These are phyloP conservation scores for Drosophila fulvimacula DNA, from an alignment of 2,888 invertebrate genomes.

Conservation along the genomic window DNA sequence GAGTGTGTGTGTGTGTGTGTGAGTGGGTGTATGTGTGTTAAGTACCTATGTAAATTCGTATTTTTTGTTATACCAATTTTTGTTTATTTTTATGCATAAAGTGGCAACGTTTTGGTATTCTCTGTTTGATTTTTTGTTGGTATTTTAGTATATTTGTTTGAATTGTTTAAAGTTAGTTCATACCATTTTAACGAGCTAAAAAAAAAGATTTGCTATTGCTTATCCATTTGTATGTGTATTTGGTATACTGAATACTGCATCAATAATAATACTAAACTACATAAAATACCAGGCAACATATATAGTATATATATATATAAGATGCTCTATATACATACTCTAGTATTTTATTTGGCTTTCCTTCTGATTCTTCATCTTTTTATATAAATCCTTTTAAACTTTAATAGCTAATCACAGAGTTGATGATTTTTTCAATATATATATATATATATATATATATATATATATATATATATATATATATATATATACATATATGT, in stretches of 20 bases:
- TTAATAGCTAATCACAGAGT: conserved; percentile 83
- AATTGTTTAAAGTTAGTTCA: conserved; percentile 2
- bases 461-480: conserved; percentile 49
- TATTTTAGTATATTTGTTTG: conserved; percentile 15
- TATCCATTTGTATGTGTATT: conserved; percentile 46
- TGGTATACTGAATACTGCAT: conserved; percentile 42
- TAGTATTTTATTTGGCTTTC: conserved; percentile 1
- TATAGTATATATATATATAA: conserved; percentile 18
- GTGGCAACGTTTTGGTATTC: conserved; percentile 9
- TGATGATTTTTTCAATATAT: conserved; percentile 69
- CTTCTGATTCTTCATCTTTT: conserved; percentile 13
- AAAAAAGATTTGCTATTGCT: conserved; percentile 61
- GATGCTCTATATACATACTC: conserved; percentile 30
- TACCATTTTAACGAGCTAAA: conserved; percentile 61
- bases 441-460: not conserved
- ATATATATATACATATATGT: conserved; percentile 57
- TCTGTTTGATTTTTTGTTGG: not conserved
- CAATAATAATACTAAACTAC: conserved; percentile 44
- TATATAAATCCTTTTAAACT: conserved; percentile 59
- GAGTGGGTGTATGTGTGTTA: conserved; percentile 42
- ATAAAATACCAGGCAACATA: conserved; percentile 52
- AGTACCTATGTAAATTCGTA: conserved; percentile 75
- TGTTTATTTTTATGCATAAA: conserved; percentile 3
- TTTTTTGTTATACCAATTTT: conserved; percentile 35
- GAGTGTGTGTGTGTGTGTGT: conserved; percentile 14